These are phyloP conservation scores for Cremastinae sp. DNA, from an alignment of 2,888 invertebrate genomes.

Conservation along the genomic window DNA sequence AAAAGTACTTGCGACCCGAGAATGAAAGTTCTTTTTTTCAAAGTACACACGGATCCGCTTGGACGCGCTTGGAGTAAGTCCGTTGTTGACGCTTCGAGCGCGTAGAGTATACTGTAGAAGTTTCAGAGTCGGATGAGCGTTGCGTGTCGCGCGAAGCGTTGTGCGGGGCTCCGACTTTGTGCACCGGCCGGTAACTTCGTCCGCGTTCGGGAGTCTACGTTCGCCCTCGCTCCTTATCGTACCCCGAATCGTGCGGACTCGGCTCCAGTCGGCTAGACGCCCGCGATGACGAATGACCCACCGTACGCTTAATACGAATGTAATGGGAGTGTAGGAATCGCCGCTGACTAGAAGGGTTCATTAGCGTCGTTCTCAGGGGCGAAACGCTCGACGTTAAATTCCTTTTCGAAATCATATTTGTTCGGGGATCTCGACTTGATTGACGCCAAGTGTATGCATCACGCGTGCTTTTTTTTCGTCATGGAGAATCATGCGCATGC, in stretches of 20 bases:
- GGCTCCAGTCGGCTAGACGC: slow-evolving; percentile 36
- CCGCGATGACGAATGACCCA: slow-evolving; percentile 4
- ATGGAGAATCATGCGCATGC: slow-evolving; percentile 68
- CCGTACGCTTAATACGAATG: background rate
- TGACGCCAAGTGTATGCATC: background rate
- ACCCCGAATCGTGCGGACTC: slow-evolving; percentile 2
- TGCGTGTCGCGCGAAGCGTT: slow-evolving; percentile 37
- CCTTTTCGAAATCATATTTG: background rate
- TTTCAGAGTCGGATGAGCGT: slow-evolving; percentile 22
- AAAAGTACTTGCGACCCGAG: background rate
- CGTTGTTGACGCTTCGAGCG: slow-evolving; percentile 50
- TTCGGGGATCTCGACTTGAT: background rate
- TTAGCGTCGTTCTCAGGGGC: background rate
- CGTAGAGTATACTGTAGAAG: slow-evolving; percentile 50
- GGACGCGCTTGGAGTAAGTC: slow-evolving; percentile 2
- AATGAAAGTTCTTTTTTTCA: slow-evolving; percentile 1
- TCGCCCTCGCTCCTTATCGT: slow-evolving; percentile 35
- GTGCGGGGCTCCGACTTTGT: slow-evolving; percentile 61
- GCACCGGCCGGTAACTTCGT: slow-evolving; percentile 68
- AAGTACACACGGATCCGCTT: slow-evolving; percentile 20
- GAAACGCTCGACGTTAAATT: slow-evolving; percentile 29
- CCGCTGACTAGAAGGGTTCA: too few relatives aligned
- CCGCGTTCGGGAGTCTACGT: slow-evolving; percentile 29
- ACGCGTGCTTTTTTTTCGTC: background rate
- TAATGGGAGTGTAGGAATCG: background rate